Percentiles rank a stretch among this genome's conserved stretches.
Conservation (phyloP, 1,140 invertebrate genomes). For the Lucilia sericata region DNA sequence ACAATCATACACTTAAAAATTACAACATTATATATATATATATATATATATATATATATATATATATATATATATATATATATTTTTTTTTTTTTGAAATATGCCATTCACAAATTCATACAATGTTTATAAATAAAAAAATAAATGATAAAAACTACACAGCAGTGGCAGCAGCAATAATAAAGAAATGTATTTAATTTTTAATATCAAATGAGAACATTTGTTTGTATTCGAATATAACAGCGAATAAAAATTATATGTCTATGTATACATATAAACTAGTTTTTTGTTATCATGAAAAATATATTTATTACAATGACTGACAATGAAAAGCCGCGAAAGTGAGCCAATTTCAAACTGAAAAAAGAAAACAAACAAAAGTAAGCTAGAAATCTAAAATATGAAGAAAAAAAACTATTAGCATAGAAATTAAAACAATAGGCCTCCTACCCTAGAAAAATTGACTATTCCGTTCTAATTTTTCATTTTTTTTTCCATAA, state of each 20-base stretch:
- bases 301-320: conserved; percentile 25
- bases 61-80: too few species aligned
- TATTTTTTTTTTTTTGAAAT: neutral
- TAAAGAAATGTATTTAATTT: neutral
- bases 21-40: too few species aligned
- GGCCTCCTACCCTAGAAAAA: conserved; percentile 29
- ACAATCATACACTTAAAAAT: too few species aligned
- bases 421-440: conserved; percentile 41
- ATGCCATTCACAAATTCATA: neutral
- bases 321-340: conserved; percentile 42
- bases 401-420: conserved; percentile 10
- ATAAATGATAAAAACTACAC: neutral
- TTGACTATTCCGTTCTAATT: conserved; percentile 20
- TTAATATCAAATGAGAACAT: neutral
- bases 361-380: conserved; percentile 20
- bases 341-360: conserved; percentile 37
- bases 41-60: too few species aligned
- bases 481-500: neutral
- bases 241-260: neutral
- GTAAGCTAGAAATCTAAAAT: neutral
- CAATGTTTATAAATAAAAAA: neutral
- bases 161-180: neutral
- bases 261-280: neutral
- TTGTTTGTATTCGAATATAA: neutral
- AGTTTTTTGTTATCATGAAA: neutral